A percentile compares a stretch with the other conserved stretches of the same genome.
Conservation (phyloP, 2,888 invertebrate genomes). For the Andrena chrysosceles region DNA sequence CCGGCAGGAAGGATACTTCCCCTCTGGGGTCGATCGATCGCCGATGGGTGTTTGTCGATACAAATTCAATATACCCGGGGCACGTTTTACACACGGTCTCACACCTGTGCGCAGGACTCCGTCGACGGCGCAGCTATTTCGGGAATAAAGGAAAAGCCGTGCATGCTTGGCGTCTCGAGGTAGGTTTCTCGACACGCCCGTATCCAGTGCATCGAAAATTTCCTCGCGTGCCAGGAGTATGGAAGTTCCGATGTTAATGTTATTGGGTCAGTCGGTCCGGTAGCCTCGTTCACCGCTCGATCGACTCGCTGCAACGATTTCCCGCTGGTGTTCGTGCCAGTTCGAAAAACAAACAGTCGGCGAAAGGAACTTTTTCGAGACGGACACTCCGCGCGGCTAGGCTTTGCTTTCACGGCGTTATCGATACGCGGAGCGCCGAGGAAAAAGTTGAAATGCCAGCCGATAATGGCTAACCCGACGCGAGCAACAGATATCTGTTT, state of each 20-base stretch:
- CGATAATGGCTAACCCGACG: slow-evolving; percentile 30
- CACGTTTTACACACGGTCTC: not conserved
- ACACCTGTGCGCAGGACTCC: slow-evolving; percentile 36
- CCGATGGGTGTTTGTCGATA: slow-evolving; percentile 64
- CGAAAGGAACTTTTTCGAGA: slow-evolving; percentile 13
- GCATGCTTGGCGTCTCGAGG: slow-evolving; percentile 39
- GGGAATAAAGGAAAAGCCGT: slow-evolving; percentile 44
- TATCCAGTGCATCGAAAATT: slow-evolving; percentile 8
- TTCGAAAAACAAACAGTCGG: slow-evolving; percentile 5
- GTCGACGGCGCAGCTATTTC: slow-evolving; percentile 52
- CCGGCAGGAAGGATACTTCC: slow-evolving; percentile 22
- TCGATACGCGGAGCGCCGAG: slow-evolving; percentile 25
- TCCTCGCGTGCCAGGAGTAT: slow-evolving; percentile 24
- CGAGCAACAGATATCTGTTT: slow-evolving; percentile 1
- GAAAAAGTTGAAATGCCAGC: slow-evolving; percentile 22
- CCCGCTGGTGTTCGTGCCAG: not conserved
- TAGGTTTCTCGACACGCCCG: slow-evolving; percentile 11
- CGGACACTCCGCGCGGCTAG: not conserved
- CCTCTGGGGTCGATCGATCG: slow-evolving; percentile 57
- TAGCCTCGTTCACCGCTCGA: slow-evolving; percentile 20
- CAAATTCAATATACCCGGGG: slow-evolving; percentile 62
- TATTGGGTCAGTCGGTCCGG: slow-evolving; percentile 36
- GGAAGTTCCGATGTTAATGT: slow-evolving; percentile 26
- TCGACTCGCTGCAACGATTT: slow-evolving; percentile 12
- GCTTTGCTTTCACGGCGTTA: slow-evolving; percentile 13